Conservation (phyloP, 2,888 invertebrate species). For the Ypsolopha sequella region DNA sequence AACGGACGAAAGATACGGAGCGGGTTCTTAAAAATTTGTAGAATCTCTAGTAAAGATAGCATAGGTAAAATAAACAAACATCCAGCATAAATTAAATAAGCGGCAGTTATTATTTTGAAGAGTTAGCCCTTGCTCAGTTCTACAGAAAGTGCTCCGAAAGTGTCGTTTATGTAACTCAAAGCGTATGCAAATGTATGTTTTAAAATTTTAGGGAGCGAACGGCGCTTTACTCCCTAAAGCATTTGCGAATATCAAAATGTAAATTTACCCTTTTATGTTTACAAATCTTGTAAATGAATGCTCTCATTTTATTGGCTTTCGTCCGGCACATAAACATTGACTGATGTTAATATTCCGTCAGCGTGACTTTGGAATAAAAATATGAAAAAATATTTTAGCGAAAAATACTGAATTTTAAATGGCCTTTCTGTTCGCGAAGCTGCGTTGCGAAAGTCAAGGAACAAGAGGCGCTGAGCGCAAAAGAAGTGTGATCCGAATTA, state of each 20-base stretch:
- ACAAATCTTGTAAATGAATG: slow-evolving; percentile 68
- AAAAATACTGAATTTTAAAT: too few relatives aligned
- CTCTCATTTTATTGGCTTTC: slow-evolving; percentile 63
- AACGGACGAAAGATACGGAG: too few relatives aligned
- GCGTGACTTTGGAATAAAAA: not conserved
- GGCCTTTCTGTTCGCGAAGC: too few relatives aligned
- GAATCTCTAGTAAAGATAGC: too few relatives aligned
- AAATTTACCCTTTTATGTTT: slow-evolving; percentile 70
- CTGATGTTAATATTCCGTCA: not conserved
- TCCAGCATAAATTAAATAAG: too few relatives aligned
- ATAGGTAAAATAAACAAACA: too few relatives aligned
- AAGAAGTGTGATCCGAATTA: too few relatives aligned
- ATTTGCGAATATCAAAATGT: slow-evolving; percentile 69
- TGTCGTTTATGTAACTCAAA: slow-evolving; percentile 69
- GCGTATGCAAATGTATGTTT: slow-evolving; percentile 70
- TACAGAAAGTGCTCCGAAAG: slow-evolving; percentile 58
- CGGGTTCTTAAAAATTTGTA: too few relatives aligned
- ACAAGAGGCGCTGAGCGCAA: too few relatives aligned
- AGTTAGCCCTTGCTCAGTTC: not conserved
- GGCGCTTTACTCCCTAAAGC: slow-evolving; percentile 64
- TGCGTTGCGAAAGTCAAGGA: too few relatives aligned
- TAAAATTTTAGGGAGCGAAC: slow-evolving; percentile 69
- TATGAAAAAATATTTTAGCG: too few relatives aligned
- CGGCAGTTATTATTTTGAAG: not conserved
- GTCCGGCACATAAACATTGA: slow-evolving; percentile 12